Base-by-base conservation (phyloP, 2,888 invertebrate genomes). In the Anoplius nigerrimus region DNA sequence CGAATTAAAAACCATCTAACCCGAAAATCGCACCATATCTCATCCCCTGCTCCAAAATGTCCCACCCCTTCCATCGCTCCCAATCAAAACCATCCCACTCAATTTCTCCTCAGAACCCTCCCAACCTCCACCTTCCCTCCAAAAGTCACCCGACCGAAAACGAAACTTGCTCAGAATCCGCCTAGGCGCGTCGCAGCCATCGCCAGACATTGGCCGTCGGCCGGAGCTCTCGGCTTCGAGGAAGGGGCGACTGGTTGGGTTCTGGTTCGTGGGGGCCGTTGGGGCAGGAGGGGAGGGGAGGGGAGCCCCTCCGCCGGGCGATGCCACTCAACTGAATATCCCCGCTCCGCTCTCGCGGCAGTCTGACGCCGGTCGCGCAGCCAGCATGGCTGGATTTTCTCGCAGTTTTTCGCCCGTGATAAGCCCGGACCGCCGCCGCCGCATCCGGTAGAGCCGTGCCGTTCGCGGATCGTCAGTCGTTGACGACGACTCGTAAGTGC, bases 301-400 rank as follows among this genome's bases (percentile, higher is more conserved):
- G 73, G 71, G 53, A 64, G 34, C 66, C 72, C 68, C 78, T 58
- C 73, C 67, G 76, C 66, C 78, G 77, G 76, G 72, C 72, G 76
- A 76, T 76, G 68, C 82, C 79, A 80, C 79, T 79, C 79, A 69
- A 78, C 80, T 57, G 77, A 69, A 75, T 64, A 63, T 78, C 72
- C 77, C 81, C 82, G 75, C 80, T 81, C 73, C 76, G 72, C 76
- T 75, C 77, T 72, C 78, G 75, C 82, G 83, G 80, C 84, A 87
- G 87, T 87, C 84, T 80, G 85, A 87, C 86, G 87, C 87, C 87
- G 87, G 87, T 87, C 86, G 87, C 86, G 86, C 81, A 84, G 78
- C 81, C 81, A 84, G 84, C 80, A 84, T 82, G 86, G 82, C 68
- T 78, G 74, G 75, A 65, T 72, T 64, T 76, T 76, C 73, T 66